These are phyloP conservation scores for Acleris cristana DNA, from an alignment of 2,888 invertebrate species.

Conservation along the genomic window DNA sequence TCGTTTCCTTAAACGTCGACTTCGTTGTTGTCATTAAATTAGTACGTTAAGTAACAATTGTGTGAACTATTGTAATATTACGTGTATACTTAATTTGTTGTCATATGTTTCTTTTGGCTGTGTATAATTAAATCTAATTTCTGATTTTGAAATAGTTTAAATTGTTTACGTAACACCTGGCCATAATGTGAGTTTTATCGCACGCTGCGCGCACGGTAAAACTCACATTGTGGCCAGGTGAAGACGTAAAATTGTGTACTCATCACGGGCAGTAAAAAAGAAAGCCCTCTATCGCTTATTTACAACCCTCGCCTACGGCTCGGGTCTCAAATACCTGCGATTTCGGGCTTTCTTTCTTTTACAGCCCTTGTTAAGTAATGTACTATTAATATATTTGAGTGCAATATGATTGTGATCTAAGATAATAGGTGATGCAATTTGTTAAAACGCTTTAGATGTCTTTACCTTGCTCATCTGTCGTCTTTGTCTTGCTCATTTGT, in stretches of 20 bases:
- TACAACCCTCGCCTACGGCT: too few species aligned
- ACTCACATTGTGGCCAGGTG: too few species aligned
- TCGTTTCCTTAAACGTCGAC: background rate
- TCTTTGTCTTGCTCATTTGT: slow-evolving; percentile 11
- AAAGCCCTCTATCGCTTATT: too few species aligned
- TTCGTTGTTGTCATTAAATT: background rate
- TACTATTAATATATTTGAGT: slow-evolving; percentile 14
- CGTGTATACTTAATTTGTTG: slow-evolving; percentile 9
- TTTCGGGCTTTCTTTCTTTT: too few species aligned
- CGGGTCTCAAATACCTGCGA: too few species aligned
- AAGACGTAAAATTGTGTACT: too few species aligned
- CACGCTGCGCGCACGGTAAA: too few species aligned
- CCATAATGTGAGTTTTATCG: too few species aligned
- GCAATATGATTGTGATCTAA: slow-evolving; percentile 32
- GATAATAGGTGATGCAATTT: slow-evolving; percentile 1
- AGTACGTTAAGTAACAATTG: background rate
- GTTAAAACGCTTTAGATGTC: slow-evolving; percentile 2
- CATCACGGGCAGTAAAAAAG: too few species aligned
- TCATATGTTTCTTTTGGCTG: slow-evolving; percentile 25
- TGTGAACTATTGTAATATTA: background rate
- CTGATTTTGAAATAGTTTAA: slow-evolving; percentile 15
- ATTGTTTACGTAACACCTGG: too few species aligned
- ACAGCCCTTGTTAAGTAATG: too few species aligned
- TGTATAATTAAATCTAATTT: slow-evolving; percentile 4
- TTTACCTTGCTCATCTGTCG: slow-evolving; percentile 11